Base-by-base conservation (phyloP, 2,797 vertebrate species). In the Pipistrellus nathusii region DNA sequence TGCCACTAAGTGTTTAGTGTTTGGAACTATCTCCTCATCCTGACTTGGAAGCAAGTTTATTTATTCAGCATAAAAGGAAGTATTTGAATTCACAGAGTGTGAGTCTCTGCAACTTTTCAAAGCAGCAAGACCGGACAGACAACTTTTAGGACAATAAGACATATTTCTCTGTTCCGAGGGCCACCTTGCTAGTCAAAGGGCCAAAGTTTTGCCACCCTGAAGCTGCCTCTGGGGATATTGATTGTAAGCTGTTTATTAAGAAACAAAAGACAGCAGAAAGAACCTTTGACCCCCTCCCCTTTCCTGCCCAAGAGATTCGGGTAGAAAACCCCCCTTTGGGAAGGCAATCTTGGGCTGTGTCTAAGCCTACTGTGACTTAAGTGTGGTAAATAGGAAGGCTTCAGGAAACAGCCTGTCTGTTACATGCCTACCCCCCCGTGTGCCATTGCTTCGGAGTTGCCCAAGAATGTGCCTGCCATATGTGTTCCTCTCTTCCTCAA, bases 81-180 rank as follows among this genome's bases (percentile, higher is more conserved):
- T 86, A 92, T 92, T 88, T 94, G 90, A 85, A 86, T 75, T 75
- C 82, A 59, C 83, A 76, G 20, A 80, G 35, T 62, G 66, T 76
- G 72, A 81, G 81, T 92, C 84, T 83, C 38, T 94, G 86, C 46
- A 90, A 38, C 84, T 64, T 81, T 85, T 38, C 68, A 96, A 95
- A 96, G 96, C 71, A 69, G 97, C 71, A 64, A 71, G 59, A 97
- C 97, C 92, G 90, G 96, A 94, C 35, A 30, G 88, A 95, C 94
- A 64, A 84, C 95, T 97, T 93, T 95, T 46, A 11, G 62, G 71
- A 85, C 75, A 92, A 84, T 62, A 53, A 88, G 88, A 94, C 64
- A 73, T 92, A 94, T 90, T 90, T 95, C 77, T 71, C 80, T 75
- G 80, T 48, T 86, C 87, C 13, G 62, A 88, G 81, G 46, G 38